These are phyloP conservation scores for Spatulosminthurus flaviceps DNA, from an alignment of 2,888 invertebrate species.

Conservation along the genomic window DNA sequence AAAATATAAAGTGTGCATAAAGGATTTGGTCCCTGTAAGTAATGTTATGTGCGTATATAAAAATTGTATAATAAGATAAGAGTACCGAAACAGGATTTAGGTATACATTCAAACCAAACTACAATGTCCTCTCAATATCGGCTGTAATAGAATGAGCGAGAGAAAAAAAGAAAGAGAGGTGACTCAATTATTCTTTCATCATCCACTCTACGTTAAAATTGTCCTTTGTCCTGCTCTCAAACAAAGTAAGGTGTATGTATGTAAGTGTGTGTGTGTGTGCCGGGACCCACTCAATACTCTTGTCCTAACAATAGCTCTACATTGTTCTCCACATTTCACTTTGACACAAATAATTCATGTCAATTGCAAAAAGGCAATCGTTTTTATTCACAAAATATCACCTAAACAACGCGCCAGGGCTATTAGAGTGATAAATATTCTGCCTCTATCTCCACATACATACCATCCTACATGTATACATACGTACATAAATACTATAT, in stretches of 20 bases:
- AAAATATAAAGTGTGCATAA: too few species aligned
- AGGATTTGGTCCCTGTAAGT: too few species aligned
- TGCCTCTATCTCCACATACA: too few species aligned
- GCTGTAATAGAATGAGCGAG: not conserved
- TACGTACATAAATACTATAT: too few species aligned
- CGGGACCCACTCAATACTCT: not conserved
- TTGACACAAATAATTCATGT: slow-evolving; percentile 33
- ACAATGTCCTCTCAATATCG: not conserved
- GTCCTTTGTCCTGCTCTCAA: slow-evolving; percentile 35
- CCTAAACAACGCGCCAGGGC: not conserved
- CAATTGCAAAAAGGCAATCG: slow-evolving; percentile 7
- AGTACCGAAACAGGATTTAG: too few species aligned
- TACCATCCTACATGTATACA: too few species aligned
- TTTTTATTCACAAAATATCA: slow-evolving; percentile 4
- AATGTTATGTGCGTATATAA: too few species aligned
- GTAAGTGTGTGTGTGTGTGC: too few species aligned
- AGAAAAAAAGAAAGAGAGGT: slow-evolving; percentile 24
- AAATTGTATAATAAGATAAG: too few species aligned
- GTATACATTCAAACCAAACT: too few species aligned
- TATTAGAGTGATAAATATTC: not conserved
- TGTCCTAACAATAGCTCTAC: not conserved
- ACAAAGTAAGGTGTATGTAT: slow-evolving; percentile 26
- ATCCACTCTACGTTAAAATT: slow-evolving; percentile 23
- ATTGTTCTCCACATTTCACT: slow-evolving; percentile 12
- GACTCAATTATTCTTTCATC: slow-evolving; percentile 34